Evolutionary conservation across 2,113 vertebrate species (phyloP).

Genomic region (human): GRCh38 chr4:184489001-184489500

Average conservation of each 20-base stretch:
- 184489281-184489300: background rate
- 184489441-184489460: no score
- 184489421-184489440: no score
- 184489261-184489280: background rate
- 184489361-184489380: no score
- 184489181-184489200: background rate
- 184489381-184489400: no score
- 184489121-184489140: slow-evolving; percentile 8
- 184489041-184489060: background rate
- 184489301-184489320: background rate
- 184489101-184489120: background rate
- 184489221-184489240: background rate
- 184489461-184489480: no score
- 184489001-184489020: background rate
- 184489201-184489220: background rate
- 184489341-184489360: no score
- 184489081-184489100: background rate
- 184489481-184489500: no score
- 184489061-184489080: background rate
- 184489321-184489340: no score
- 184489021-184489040: slow-evolving; percentile 6
- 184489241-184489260: background rate
- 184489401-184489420: no score
- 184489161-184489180: slow-evolving; percentile 41
- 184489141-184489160: background rate